Percentiles rank a stretch among this genome's conserved stretches.
Evolutionary conservation across 2,113 vertebrate genomes (phyloP).

Genomic region (Empidonax traillii): DNA sequence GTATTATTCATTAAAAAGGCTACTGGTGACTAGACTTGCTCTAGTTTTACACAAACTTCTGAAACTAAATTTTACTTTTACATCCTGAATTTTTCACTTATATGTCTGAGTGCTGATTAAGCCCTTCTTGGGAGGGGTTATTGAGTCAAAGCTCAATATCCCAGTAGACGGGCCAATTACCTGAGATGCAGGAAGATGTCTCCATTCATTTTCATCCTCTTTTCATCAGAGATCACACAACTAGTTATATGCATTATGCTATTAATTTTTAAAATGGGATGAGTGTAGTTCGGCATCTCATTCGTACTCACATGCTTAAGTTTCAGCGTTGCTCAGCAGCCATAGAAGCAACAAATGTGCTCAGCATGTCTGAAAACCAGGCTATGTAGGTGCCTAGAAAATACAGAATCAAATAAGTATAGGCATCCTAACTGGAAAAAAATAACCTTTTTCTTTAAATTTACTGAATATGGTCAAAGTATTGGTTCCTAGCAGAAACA

Average conservation of each 20-base stretch:
- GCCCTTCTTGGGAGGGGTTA: not conserved
- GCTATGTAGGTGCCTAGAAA: not conserved
- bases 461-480: not conserved
- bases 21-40: not conserved
- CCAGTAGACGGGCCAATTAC: not conserved
- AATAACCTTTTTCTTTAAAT: not conserved
- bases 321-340: not conserved
- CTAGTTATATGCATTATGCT: not conserved
- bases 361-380: not conserved
- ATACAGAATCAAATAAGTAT: not conserved
- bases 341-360: not conserved
- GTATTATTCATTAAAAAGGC: not conserved
- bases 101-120: not conserved
- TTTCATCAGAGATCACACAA: not conserved
- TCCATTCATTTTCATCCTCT: not conserved
- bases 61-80: not conserved
- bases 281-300: not conserved
- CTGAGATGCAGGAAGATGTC: not conserved
- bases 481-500: not conserved
- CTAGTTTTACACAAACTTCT: not conserved
- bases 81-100: not conserved
- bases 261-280: not conserved
- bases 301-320: not conserved
- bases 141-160: not conserved
- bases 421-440: not conserved